These are phyloP conservation scores for Bujurquina vittata DNA, from an alignment of 2,113 vertebrate species.

Conservation along the genomic window DNA sequence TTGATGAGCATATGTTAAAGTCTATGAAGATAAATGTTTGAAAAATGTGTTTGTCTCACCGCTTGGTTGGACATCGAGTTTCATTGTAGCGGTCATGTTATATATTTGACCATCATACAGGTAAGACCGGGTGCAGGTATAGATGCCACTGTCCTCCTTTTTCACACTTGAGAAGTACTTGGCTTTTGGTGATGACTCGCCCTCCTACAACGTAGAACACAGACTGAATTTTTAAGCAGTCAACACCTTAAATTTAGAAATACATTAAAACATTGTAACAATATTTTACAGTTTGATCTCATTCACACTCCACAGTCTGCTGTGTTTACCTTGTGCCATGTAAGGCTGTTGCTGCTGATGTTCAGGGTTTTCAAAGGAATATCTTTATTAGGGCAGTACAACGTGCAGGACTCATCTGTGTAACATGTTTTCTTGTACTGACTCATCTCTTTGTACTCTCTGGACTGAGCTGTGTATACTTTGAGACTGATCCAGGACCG, in stretches of 20 bases:
- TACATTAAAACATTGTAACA: background rate
- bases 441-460: background rate
- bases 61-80: slow-evolving; percentile 16
- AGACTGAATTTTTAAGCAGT: background rate
- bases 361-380: background rate
- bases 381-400: background rate
- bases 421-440: background rate
- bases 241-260: background rate
- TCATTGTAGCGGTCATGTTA: slow-evolving; percentile 13
- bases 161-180: background rate
- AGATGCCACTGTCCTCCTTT: slow-evolving; percentile 21
- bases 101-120: slow-evolving; percentile 44
- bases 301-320: background rate
- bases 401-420: background rate
- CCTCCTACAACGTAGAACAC: slow-evolving; percentile 9
- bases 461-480: slow-evolving; percentile 12
- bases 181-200: rapidly evolving
- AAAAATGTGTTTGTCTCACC: background rate
- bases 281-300: background rate
- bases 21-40: too few relatives aligned
- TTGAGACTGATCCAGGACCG: slow-evolving; percentile 34
- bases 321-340: slow-evolving; percentile 60
- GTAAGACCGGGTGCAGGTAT: slow-evolving; percentile 59
- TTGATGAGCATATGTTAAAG: background rate
- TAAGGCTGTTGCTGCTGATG: background rate